These are phyloP conservation scores for Brachionus paranguensis DNA, from an alignment of 1,140 invertebrate genomes.

Conservation along the genomic window DNA sequence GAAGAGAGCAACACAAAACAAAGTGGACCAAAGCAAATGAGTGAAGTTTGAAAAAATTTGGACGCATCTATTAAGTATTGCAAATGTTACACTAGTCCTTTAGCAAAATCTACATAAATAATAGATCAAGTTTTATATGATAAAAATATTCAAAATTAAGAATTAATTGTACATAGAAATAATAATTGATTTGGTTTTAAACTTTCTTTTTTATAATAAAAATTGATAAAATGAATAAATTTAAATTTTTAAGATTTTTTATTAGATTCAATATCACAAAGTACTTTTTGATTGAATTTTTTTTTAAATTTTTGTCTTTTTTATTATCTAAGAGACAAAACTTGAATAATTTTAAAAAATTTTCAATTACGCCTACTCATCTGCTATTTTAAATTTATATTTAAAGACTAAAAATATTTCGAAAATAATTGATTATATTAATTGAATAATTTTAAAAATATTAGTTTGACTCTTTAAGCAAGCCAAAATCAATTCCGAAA, in stretches of 20 bases:
- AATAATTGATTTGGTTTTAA: background rate
- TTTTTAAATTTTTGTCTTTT: no score
- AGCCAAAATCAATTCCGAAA: no score
- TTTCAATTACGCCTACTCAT: no score
- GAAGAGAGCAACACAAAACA: slow-evolving; percentile 56
- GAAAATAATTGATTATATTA: no score
- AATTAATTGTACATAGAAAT: background rate
- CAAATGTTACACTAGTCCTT: background rate
- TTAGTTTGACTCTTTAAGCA: no score
- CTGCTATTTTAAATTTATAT: no score
- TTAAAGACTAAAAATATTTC: no score
- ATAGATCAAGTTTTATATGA: background rate
- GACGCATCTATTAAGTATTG: background rate
- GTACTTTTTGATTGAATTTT: no score
- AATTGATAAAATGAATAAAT: background rate
- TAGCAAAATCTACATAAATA: background rate
- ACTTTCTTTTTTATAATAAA: background rate
- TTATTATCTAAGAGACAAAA: no score
- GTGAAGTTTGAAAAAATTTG: background rate
- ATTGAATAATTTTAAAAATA: no score
- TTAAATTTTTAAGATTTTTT: background rate
- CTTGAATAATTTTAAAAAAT: no score
- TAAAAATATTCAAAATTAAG: background rate
- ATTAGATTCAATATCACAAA: background rate
- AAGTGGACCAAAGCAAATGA: slow-evolving; percentile 47